Conservation (phyloP, 2,113 vertebrate genomes). For the Tyto alba region DNA sequence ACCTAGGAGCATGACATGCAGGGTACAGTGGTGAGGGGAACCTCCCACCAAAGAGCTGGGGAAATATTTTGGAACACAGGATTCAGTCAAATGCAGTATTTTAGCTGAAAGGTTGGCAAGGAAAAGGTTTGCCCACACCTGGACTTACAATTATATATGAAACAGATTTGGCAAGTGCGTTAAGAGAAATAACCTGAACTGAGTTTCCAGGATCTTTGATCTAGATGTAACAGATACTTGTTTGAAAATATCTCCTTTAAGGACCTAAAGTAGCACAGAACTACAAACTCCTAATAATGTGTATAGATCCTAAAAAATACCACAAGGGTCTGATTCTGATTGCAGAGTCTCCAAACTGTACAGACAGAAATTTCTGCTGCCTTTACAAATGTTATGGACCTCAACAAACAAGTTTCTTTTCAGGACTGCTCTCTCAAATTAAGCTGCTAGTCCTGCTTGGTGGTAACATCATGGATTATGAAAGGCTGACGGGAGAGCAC, state of each 20-base stretch:
- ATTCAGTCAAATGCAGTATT: not conserved
- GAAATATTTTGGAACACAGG: not conserved
- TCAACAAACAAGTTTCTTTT: not conserved
- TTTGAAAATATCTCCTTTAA: not conserved
- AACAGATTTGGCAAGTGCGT: not conserved
- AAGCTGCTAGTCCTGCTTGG: not conserved
- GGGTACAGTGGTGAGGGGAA: not conserved
- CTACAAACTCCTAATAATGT: not conserved
- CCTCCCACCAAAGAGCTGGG: not conserved
- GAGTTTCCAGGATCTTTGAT: not conserved
- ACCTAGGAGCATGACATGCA: not conserved
- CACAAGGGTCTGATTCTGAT: not conserved
- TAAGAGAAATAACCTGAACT: not conserved
- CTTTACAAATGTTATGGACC: not conserved
- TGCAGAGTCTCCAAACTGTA: not conserved
- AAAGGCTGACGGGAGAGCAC: not conserved
- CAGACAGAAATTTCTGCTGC: not conserved
- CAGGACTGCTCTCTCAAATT: not conserved
- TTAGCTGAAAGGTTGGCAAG: not conserved
- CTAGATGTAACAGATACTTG: not conserved
- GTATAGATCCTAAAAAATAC: not conserved
- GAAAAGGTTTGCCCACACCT: not conserved
- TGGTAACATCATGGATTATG: not conserved
- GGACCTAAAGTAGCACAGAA: not conserved
- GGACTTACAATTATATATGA: not conserved